A percentile compares a stretch with the other conserved stretches of the same genome.
Conservation (phyloP, 2,113 vertebrate species). For the Tachysurus fulvidraco region DNA sequence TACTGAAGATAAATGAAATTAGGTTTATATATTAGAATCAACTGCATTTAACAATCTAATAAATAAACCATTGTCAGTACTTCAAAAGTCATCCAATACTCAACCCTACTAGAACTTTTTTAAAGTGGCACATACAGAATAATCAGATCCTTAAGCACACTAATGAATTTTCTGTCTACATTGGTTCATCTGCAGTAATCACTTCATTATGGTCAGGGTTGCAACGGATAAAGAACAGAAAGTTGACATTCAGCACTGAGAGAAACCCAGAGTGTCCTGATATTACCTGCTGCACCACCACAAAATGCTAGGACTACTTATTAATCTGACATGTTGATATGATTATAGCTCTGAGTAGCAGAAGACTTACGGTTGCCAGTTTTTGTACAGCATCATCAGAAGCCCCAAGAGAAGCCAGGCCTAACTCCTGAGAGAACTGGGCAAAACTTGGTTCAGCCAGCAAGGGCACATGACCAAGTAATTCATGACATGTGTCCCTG, state of each 20-base stretch:
- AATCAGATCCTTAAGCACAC: not conserved
- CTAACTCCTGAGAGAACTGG: conserved; percentile 98
- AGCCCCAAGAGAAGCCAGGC: conserved; percentile 91
- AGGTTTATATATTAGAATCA: not conserved
- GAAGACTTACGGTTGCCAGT: conserved; percentile 85
- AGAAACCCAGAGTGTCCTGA: not conserved
- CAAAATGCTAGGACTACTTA: not conserved
- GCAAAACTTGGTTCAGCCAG: conserved; percentile 97
- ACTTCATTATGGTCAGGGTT: not conserved
- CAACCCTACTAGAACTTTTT: not conserved
- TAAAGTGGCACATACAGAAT: not conserved
- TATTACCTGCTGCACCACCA: not conserved
- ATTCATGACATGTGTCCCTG: conserved; percentile 96
- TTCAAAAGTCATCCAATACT: not conserved
- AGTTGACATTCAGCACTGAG: not conserved
- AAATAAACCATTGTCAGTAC: not conserved
- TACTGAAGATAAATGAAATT: not conserved
- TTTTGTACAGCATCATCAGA: conserved; percentile 94
- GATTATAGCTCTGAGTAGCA: not conserved
- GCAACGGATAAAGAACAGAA: not conserved
- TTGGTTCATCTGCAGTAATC: not conserved
- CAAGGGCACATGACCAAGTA: conserved; percentile 93
- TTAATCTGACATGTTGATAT: not conserved
- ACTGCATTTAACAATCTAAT: not conserved
- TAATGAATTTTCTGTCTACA: not conserved